phyloP scores from a whole-genome alignment of 1,140 invertebrate genomes.

The Papilio machaon region DNA sequence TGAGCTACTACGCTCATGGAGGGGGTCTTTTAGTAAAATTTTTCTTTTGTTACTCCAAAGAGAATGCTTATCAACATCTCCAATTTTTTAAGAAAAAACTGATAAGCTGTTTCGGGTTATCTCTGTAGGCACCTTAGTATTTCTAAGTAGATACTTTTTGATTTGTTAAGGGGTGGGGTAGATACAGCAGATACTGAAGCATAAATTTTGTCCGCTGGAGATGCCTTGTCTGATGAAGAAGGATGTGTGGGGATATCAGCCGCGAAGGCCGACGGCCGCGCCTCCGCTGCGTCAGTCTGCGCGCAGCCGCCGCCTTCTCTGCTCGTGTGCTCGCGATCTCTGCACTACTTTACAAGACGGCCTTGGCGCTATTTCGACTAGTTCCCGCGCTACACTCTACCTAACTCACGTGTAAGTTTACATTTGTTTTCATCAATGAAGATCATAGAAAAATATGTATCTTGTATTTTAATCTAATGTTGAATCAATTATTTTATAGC shows the following conservation, averaged over 20 bases:
- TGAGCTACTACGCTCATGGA: too few relatives aligned
- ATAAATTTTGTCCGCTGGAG: not conserved
- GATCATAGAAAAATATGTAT: not conserved
- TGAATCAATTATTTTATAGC: not conserved
- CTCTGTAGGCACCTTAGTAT: too few relatives aligned
- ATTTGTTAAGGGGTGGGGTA: too few relatives aligned
- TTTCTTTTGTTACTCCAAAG: too few relatives aligned
- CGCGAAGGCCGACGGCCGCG: not conserved
- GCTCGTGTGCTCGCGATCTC: slow-evolving; percentile 30
- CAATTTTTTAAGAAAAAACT: too few relatives aligned
- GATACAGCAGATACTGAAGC: too few relatives aligned
- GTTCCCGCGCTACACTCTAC: slow-evolving; percentile 40
- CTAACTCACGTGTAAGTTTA: slow-evolving; percentile 53
- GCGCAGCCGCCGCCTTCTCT: slow-evolving; percentile 41
- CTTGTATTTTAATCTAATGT: not conserved
- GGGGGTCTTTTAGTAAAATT: too few relatives aligned
- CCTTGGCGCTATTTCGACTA: slow-evolving; percentile 59
- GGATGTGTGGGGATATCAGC: not conserved
- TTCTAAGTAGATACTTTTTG: too few relatives aligned
- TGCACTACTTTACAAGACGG: slow-evolving; percentile 42
- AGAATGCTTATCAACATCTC: too few relatives aligned
- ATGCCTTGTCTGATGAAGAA: not conserved
- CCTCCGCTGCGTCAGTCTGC: slow-evolving; percentile 37
- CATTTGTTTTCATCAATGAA: not conserved
- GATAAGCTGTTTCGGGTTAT: too few relatives aligned